Base-by-base conservation (phyloP, 2,797 vertebrate genomes). In the Channallabes apus region DNA sequence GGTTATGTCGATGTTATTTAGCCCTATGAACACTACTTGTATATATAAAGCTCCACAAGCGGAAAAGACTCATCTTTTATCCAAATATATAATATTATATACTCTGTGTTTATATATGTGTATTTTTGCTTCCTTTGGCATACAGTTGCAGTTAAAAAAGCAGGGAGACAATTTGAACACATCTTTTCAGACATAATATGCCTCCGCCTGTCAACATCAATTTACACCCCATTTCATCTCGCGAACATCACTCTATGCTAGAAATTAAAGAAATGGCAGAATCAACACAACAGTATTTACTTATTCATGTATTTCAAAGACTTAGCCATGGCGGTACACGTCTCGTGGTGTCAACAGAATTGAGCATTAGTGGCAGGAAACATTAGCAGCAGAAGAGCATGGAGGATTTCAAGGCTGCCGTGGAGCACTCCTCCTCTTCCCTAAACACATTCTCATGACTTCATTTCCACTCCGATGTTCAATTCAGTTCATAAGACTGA, bases 161-260 rank as follows among this genome's bases (percentile, higher is more conserved):
- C 22, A 6, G 81, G n/a, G 51, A 62, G n/a, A 32, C 73, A 76
- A 51, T 78, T 38, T 83, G 41, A 82, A 82, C 65, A 82, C 22
- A 68, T 87, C 83, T 80, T 88, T 88, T 89, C 89, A 89, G 90
- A 89, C 89, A 87, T 91, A 91, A 91, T 85, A 84, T 87, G 85
- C 92, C 85, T 86, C 71, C 87, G 91, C 91, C 92, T 94, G 93
- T 94, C 93, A 92, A 87, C 88, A 82, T 78, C 89, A 80, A 94
- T 95, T 93, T 92, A 86, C 77, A 80, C 89, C 89, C 90, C 89
- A 91, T 95, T 94, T 95, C 90, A 94, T 95, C 92, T 93, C 58
- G 18, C 54, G 91, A 92, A 90, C 91, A 94, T 92, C 90, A 91
- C 86, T 89, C 89, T 91, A 93, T 91, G 88, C 92, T 90, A 84